A percentile compares a stretch with the other conserved stretches of the same genome.
Evolutionary conservation across 2,797 vertebrate genomes (phyloP).

Genomic region (Anguilla marmorata): DNA sequence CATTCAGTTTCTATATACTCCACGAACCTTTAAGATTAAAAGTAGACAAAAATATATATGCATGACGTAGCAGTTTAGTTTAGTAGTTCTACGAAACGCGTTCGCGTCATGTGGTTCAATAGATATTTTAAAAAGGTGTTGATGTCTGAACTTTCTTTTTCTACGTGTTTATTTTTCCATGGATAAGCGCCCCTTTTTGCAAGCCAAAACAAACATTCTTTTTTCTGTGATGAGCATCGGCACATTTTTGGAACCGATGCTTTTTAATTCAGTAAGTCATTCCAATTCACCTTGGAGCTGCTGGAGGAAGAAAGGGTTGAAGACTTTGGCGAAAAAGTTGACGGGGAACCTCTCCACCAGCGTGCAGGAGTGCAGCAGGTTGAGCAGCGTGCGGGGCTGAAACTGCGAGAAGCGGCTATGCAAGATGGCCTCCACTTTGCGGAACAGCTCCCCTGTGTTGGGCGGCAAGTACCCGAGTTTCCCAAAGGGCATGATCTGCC

Average conservation of each 20-base stretch:
- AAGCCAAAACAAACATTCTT: no score
- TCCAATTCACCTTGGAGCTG: conserved; percentile 80
- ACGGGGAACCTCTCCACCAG: conserved; percentile 83
- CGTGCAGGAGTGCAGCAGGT: conserved; percentile 82
- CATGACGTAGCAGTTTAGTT: no score
- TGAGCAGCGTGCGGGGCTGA: conserved; percentile 76
- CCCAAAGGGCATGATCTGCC: conserved; percentile 79
- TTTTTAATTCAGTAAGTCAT: background rate
- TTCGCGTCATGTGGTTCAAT: no score
- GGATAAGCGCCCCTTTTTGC: no score
- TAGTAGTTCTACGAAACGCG: no score
- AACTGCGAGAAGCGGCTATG: conserved; percentile 71
- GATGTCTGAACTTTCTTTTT: no score
- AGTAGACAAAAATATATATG: background rate
- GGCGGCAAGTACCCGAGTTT: conserved; percentile 86
- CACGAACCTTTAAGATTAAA: background rate
- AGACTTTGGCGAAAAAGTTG: conserved; percentile 89
- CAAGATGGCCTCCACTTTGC: conserved; percentile 80
- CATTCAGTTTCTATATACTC: background rate
- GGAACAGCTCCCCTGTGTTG: conserved; percentile 75
- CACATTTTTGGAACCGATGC: background rate
- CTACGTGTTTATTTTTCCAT: no score
- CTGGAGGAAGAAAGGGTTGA: conserved; percentile 86
- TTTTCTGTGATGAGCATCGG: no score
- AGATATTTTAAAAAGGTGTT: no score